These are phyloP conservation scores for Pseudococcus longispinus DNA, from an alignment of 2,888 invertebrate species.

Conservation along the genomic window DNA sequence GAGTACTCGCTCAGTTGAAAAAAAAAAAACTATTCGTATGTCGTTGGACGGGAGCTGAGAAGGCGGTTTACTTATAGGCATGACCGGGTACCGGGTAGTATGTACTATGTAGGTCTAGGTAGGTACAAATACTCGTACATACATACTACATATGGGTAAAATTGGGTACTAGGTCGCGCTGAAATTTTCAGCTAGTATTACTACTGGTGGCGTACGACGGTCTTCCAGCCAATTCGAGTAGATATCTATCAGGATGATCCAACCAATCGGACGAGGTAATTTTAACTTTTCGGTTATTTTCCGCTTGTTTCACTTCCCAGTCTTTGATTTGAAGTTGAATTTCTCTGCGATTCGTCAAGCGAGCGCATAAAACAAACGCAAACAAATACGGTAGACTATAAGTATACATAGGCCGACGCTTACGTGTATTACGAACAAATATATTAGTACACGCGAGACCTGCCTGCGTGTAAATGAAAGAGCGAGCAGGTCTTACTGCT, in stretches of 20 bases:
- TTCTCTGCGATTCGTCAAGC: constrained; percentile 66
- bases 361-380: background rate
- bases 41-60: no score
- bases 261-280: constrained; percentile 90
- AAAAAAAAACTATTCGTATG: no score
- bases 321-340: constrained; percentile 87
- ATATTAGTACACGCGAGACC: no score
- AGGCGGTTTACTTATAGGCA: no score
- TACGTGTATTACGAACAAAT: no score
- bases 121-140: background rate
- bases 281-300: constrained; percentile 84
- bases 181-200: constrained; percentile 15
- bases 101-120: background rate
- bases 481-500: no score
- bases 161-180: background rate
- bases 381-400: background rate
- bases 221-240: constrained; percentile 85
- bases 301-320: constrained; percentile 89
- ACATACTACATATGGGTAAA: no score
- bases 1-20: no score
- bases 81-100: no score
- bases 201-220: constrained; percentile 61
- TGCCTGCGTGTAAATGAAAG: no score
- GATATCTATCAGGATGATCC: constrained; percentile 92
- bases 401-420: background rate